Conservation (phyloP, 2,797 vertebrate genomes). For the Peromyscus melanophrys region DNA sequence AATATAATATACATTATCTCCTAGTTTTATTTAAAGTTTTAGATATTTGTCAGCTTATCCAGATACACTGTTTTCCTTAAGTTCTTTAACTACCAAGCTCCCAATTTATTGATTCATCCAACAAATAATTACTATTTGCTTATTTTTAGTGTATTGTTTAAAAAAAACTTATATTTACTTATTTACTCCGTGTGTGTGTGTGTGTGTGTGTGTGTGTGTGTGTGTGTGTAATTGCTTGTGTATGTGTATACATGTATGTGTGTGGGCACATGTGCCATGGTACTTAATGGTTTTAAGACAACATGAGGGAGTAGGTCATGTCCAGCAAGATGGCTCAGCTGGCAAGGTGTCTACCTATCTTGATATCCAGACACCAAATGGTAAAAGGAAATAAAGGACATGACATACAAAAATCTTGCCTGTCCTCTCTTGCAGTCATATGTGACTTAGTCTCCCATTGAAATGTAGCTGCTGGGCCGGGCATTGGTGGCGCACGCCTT, state of each 20-base stretch:
- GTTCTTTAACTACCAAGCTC: conserved; percentile 4
- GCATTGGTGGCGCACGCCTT: no score
- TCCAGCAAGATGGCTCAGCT: no score
- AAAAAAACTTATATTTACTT: not conserved
- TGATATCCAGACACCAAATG: no score
- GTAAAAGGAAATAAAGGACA: no score
- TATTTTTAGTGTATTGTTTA: conserved; percentile 1
- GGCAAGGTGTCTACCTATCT: no score
- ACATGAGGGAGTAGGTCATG: not conserved
- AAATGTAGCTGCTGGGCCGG: conserved; percentile 38
- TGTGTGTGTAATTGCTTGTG: not conserved
- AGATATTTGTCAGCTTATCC: conserved; percentile 28
- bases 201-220: not conserved
- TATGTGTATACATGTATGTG: not conserved
- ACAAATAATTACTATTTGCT: conserved; percentile 42
- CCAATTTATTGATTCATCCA: conserved; percentile 49
- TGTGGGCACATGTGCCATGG: not conserved
- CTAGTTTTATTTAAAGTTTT: conserved; percentile 63
- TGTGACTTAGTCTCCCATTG: not conserved
- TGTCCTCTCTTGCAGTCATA: not conserved
- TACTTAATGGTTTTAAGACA: not conserved
- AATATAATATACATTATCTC: conserved; percentile 33
- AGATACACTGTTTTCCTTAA: conserved; percentile 61
- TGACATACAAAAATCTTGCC: not conserved
- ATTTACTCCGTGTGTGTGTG: not conserved